Evolutionary conservation across 2,888 invertebrate species (phyloP), one percentile per base, ranked within the genome.

Genomic region (Mythimna pallens): DNA sequence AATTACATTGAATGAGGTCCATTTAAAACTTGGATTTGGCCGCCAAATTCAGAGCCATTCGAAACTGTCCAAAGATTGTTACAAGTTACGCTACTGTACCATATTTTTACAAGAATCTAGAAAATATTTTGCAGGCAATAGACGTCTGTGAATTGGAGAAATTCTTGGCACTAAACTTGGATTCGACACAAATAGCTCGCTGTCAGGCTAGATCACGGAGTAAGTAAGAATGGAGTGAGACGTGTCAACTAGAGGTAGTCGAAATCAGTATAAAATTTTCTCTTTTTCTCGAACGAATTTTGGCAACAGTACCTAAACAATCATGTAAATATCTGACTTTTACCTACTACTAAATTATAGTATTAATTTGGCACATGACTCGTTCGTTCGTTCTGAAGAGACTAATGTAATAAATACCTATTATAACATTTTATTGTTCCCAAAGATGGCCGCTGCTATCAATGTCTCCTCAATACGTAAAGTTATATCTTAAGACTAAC

Each of bases 121-220:
- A 82, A 78, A 78, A 75, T 70, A 78, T 77, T 76, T 66, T 30
- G 43, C 47, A 50, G 69, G 70, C 76, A 74, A 78, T 80, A 76
- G 36, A 73, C 43, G 73, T 66, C 52, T 43, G 72, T 65, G 71
- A 80, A 75, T 83, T 80, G 71, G 64, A 78, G 54, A 70, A 80
- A 73, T 80, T 87, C 83, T 85, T 81, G 86, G 78, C 77, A 83
- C 68, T 75, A 69, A 74, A 78, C 65, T 73, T 58, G 34, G 30
- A 73, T 76, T 67, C 64, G 65, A 67, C 68, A 73, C 70, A 83
- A 77, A 85, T 76, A 70, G 71, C 47, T 81, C 43, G 55, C 64
- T 69, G 68, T 68, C 66, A 71, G 61, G 36, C 36, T 54, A 65
- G 47, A 43, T n/a, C 10, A 57, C 52, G 3, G 22, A 76, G 1